Base-by-base conservation (phyloP, 2,888 invertebrate genomes). In the Meta bourneti region DNA sequence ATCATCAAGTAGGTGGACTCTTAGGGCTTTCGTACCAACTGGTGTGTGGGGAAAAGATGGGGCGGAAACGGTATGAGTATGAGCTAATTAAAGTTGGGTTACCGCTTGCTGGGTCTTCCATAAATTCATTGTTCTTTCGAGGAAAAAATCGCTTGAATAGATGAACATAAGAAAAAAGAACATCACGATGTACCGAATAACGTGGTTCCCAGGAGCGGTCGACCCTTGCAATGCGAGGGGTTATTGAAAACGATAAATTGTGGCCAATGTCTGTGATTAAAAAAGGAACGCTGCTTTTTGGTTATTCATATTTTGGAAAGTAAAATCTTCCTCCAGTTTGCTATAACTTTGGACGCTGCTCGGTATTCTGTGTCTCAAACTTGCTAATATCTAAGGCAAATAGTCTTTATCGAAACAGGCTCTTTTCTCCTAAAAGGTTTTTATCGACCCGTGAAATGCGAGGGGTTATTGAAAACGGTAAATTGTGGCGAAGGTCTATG, bases 1-100 rank as follows among this genome's bases (percentile, higher is more conserved):
- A 89, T 77, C 89, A 89, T 82, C 81, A 89, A 77, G 61, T 13
- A 72, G 74, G 54, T 54, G 48, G 13, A 70, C 34, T 34, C 13
- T 49, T 9, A 48, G n/a, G 48, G 70, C 48, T 16, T n/a, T 13
- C 16, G 70, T 79, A 48, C 8, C 11, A 34, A 52, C 51, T 9
- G 78, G 49, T 51, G 16, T 52, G 20, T 20, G 34, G 74, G 74
- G 74, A 75, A 75, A 52, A 52, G 19, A 51, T 19, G 78, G 52
- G 78, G 78, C 77, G 77, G 11, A 72, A 79, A 79, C 87, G 87
- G 79, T 79, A 87, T 13, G 81, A 54, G 54, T 61, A 61, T 70
- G 77, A 48, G 75, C n/a, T 80, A 80, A 80, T 80, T 88, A 74
- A 88, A 80, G 52, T 88, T 52, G 7, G 80, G 20, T 71, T 72